Evolutionary conservation across 92 coral and sea anemone species (phyloP), one percentile per base, ranked within the genome.

Genomic region (Hydrozoanthus gracilis): DNA sequence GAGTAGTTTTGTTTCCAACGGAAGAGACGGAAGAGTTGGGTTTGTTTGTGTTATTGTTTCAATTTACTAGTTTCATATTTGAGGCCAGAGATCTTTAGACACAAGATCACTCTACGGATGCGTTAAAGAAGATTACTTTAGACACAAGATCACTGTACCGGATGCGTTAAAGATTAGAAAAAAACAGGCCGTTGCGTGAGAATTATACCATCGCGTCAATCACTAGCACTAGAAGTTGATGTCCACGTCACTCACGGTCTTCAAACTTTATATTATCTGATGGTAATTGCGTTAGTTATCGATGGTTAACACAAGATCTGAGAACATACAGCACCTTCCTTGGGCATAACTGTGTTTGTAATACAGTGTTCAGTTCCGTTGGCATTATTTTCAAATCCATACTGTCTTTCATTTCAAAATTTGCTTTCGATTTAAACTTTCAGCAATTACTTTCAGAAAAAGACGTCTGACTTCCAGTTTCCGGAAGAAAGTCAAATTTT

Each of bases 161-260:
- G 39, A 27, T 27, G 39, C 39, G 39, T 27, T 27, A 27, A 27
- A 27, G 39, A 27, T n/a, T n/a, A n/a, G n/a, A 27, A 27, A 27
- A 27, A 27, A 27, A 27, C 39, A 27, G 2, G 39, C 39, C 39
- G 39, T 27, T 27, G 39, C 39, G 39, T 27, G 39, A 27, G 39
- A 27, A 27, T 2, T 27, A 0, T 27, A 27, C 39, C n/a, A 13
- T 4, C 14, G n/a, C 11, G 6, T 7, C 27, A 61, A 51, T 51
- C 9, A 16, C 4, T 12, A 5, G 44, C 9, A 16, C 4, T 12
- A 5, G 44, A 9, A 51, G 48, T 5, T 27, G 44, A 60, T 47
- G 72, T 79, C 73, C 84, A 79, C 60, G 84, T 79, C 73, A 79
- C 51, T 13, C 7, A 45, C 52, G 8, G 4, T 12, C 7, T 5